Conservation (phyloP, 2,113 vertebrate species). For the Piprites chloris region DNA sequence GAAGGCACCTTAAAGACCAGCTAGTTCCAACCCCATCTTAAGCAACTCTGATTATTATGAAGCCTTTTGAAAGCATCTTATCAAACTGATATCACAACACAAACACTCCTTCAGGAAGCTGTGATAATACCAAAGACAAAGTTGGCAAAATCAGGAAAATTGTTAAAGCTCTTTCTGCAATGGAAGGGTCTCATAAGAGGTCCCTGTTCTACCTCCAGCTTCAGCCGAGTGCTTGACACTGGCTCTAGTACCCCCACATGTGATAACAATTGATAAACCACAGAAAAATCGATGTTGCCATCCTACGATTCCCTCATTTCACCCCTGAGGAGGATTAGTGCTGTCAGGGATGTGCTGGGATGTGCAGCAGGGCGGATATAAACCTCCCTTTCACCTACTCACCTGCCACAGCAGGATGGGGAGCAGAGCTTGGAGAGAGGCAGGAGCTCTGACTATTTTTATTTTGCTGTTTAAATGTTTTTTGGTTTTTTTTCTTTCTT, state of each 20-base stretch:
- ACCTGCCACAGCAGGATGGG: not conserved
- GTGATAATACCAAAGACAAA: not conserved
- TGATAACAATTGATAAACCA: not conserved
- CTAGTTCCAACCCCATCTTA: not conserved
- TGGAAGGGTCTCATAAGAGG: not conserved
- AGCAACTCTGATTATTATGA: not conserved
- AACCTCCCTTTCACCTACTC: not conserved
- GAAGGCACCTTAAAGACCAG: not conserved
- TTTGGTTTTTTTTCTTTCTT: not conserved
- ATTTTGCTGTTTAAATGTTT: not conserved
- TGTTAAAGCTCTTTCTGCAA: not conserved
- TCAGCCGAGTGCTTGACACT: accelerated
- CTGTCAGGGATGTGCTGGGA: not conserved
- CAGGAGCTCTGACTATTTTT: not conserved
- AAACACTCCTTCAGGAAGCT: not conserved
- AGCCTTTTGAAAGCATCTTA: not conserved
- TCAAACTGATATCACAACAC: not conserved
- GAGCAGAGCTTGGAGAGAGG: not conserved
- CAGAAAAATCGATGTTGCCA: not conserved
- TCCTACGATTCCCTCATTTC: not conserved
- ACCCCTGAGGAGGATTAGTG: not conserved
- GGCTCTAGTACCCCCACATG: not conserved
- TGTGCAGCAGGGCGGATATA: not conserved
- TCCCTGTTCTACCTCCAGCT: not conserved
- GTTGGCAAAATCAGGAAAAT: not conserved